A percentile compares a stretch with the other conserved stretches of the same genome.
These are phyloP conservation scores for Notocelia uddmanniana DNA, from an alignment of 2,888 invertebrate species.

Conservation along the genomic window DNA sequence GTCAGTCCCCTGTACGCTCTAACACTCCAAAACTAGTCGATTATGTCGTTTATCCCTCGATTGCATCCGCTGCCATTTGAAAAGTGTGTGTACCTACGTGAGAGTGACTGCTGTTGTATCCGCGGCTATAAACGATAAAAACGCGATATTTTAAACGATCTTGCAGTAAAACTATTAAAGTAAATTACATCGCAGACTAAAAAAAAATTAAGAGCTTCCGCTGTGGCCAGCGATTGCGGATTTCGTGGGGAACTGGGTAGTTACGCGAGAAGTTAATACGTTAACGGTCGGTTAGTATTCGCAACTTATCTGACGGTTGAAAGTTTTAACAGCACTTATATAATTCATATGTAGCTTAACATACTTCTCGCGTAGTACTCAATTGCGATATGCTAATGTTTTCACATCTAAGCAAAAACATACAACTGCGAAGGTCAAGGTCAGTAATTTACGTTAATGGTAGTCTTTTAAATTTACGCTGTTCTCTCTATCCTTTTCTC, in stretches of 20 bases:
- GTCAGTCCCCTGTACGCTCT: slow-evolving; percentile 19
- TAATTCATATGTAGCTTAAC: not conserved
- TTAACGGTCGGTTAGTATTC: not conserved
- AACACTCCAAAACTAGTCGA: not conserved
- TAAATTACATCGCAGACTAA: not conserved
- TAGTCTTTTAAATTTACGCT: not conserved
- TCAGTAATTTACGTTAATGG: slow-evolving; percentile 3
- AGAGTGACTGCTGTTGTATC: not conserved
- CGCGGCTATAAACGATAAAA: not conserved
- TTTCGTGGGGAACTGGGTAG: not conserved
- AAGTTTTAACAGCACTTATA: not conserved
- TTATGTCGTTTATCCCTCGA: not conserved
- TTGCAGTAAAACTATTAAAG: not conserved
- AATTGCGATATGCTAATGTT: not conserved
- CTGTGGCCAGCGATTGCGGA: not conserved
- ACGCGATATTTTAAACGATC: not conserved
- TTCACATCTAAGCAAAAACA: not conserved
- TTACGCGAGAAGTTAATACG: not conserved
- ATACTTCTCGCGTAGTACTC: not conserved
- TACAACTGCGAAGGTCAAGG: not conserved
- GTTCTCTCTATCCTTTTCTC: not conserved
- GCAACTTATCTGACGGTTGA: not conserved
- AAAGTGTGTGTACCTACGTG: too few relatives aligned
- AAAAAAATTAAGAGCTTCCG: not conserved
- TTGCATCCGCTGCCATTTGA: too few relatives aligned